These are phyloP conservation scores for Cactoblastis cactorum DNA, from an alignment of 2,888 invertebrate species.

Conservation along the genomic window DNA sequence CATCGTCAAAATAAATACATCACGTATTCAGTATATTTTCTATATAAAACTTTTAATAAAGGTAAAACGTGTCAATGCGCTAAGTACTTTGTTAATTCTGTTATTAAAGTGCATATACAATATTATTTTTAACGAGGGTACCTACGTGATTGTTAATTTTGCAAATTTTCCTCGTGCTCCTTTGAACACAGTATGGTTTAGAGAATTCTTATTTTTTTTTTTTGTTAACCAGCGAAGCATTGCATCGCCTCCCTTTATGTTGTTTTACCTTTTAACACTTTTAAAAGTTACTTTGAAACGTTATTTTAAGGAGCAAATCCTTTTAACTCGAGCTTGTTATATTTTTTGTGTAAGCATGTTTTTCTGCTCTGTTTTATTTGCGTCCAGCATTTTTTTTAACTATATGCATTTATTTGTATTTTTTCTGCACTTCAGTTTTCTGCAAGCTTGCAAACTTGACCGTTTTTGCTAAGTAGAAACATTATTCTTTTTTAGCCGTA, in stretches of 20 bases:
- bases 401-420: not conserved
- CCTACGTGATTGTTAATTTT: not conserved
- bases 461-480: not conserved
- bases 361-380: not conserved
- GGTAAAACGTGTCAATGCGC: too few relatives aligned
- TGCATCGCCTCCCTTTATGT: not conserved
- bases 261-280: constrained; percentile 3
- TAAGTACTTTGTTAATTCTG: too few relatives aligned
- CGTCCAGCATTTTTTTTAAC: not conserved
- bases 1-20: too few relatives aligned
- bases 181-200: not conserved
- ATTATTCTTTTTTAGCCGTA: not conserved
- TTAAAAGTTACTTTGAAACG: not conserved
- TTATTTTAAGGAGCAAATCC: constrained; percentile 8
- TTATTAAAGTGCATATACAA: not conserved
- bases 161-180: not conserved
- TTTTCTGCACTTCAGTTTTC: not conserved
- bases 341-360: constrained; percentile 4
- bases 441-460: not conserved
- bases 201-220: too few relatives aligned
- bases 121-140: not conserved
- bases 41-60: too few relatives aligned
- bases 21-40: too few relatives aligned
- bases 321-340: constrained; percentile 1
- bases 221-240: constrained; percentile 1